Conservation (phyloP, 2,797 vertebrate genomes). For the Scolopax rusticola region DNA sequence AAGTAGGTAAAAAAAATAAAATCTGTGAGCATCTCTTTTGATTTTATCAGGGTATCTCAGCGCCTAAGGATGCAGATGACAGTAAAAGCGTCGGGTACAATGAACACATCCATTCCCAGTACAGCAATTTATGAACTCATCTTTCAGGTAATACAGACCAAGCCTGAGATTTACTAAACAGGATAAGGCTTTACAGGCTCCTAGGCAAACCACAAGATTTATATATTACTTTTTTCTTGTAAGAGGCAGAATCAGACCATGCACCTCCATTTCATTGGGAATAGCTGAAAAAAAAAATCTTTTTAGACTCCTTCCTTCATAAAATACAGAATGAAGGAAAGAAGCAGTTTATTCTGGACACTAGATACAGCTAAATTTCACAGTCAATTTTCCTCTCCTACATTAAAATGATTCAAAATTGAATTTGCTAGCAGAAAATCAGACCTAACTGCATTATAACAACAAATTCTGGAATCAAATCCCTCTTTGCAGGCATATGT, state of each 20-base stretch:
- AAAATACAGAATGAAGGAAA: not conserved
- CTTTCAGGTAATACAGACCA: not conserved
- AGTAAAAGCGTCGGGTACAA: not conserved
- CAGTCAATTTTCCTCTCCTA: conserved; percentile 28
- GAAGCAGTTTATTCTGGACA: conserved; percentile 1
- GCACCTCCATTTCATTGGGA: not conserved
- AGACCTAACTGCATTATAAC: conserved; percentile 42
- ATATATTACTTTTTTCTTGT: not conserved
- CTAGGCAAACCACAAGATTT: not conserved
- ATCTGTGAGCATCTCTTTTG: not conserved
- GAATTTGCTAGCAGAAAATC: conserved; percentile 50
- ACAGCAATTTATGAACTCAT: not conserved
- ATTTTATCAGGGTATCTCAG: not conserved
- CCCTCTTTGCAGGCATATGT: conserved; percentile 41
- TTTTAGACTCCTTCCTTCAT: conserved; percentile 1
- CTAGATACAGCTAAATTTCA: conserved; percentile 26
- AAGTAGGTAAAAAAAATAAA: not conserved
- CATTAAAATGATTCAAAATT: conserved; percentile 31
- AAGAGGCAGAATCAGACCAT: not conserved
- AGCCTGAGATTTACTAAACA: not conserved
- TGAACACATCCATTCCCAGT: not conserved
- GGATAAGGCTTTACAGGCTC: not conserved
- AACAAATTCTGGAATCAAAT: conserved; percentile 43
- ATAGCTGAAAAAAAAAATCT: not conserved
- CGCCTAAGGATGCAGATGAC: not conserved